Conservation (phyloP, 2,888 invertebrate species). For the Pyrrhosoma nymphula region DNA sequence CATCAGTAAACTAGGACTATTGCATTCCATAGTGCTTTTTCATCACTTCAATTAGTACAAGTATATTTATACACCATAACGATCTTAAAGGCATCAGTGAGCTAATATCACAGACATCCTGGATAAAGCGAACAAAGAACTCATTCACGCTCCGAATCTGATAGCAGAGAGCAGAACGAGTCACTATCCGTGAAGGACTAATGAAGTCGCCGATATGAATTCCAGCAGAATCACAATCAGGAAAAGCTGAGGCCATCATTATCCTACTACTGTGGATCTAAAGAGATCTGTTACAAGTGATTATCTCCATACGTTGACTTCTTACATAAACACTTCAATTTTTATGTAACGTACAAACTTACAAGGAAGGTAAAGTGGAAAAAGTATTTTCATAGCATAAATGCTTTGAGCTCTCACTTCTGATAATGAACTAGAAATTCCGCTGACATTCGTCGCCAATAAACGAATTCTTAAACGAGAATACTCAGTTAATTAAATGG, state of each 20-base stretch:
- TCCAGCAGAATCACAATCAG: not conserved
- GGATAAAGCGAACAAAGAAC: constrained; percentile 26
- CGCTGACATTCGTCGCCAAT: no score
- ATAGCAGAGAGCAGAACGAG: constrained; percentile 5
- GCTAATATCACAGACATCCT: not conserved
- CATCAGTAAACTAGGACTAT: not conserved
- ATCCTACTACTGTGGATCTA: not conserved
- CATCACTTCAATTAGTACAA: not conserved
- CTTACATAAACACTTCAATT: no score
- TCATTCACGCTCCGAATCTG: constrained; percentile 50
- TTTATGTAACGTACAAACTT: no score
- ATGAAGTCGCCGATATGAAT: constrained; percentile 11
- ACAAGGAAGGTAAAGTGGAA: no score
- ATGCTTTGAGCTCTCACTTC: no score
- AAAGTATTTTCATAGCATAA: no score
- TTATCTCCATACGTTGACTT: no score
- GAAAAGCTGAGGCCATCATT: not conserved
- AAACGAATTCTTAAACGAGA: no score
- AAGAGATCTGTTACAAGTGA: no score
- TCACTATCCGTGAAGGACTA: constrained; percentile 38
- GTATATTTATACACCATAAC: constrained; percentile 17
- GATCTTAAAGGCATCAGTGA: not conserved
- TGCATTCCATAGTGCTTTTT: not conserved
- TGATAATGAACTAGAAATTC: no score
- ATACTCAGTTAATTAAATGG: no score